phyloP scores from a whole-genome alignment of 2,888 invertebrate genomes.

The Leucophenga maculata region DNA sequence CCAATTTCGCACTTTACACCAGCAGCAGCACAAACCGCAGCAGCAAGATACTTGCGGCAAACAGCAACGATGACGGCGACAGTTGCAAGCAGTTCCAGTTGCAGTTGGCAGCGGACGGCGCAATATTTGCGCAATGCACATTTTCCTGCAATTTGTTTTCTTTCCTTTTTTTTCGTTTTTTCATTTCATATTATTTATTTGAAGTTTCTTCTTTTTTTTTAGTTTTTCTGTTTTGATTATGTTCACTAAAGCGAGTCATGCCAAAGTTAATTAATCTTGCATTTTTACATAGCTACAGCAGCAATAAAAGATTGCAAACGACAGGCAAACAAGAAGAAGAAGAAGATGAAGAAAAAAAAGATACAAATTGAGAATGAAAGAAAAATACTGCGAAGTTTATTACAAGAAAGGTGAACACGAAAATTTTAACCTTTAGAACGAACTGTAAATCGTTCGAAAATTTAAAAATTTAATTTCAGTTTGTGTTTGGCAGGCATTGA shows the following conservation, averaged over 20 bases:
- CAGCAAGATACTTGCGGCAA: slow-evolving; percentile 40
- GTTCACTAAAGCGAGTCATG: neutral
- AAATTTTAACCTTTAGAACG: too few relatives aligned
- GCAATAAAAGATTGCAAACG: too few relatives aligned
- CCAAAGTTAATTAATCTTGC: slow-evolving; percentile 11
- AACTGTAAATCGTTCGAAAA: too few relatives aligned
- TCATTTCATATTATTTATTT: neutral
- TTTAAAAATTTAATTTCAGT: too few relatives aligned
- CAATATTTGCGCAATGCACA: neutral
- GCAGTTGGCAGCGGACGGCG: neutral
- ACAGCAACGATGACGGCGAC: neutral
- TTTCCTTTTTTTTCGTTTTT: neutral
- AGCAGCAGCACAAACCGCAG: slow-evolving; percentile 43
- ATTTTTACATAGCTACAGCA: neutral
- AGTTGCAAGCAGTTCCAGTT: neutral
- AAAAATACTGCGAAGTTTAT: too few relatives aligned
- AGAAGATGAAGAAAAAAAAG: too few relatives aligned
- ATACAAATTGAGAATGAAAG: too few relatives aligned
- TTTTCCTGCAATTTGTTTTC: neutral
- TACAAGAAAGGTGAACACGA: too few relatives aligned
- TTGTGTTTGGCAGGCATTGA: too few relatives aligned
- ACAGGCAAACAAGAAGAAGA: too few relatives aligned
- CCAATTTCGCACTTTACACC: slow-evolving; percentile 55
- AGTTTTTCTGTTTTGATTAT: neutral
- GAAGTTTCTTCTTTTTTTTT: neutral